Percentiles rank a stretch among this genome's conserved stretches.
phyloP scores from a whole-genome alignment of 64 coral and sea anemone species.

The Hydrozoanthus tunicans region DNA sequence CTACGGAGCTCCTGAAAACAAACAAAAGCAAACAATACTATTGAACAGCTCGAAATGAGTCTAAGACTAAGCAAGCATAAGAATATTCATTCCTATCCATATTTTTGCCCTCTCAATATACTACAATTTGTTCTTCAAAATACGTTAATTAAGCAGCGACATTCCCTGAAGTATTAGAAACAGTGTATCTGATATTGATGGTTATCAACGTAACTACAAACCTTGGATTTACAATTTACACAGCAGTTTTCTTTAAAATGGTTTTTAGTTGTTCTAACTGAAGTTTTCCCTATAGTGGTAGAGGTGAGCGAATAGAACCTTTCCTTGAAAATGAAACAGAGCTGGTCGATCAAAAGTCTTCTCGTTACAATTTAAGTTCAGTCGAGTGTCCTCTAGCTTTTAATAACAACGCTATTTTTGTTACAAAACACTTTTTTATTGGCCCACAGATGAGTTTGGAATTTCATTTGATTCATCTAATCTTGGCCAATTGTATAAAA shows the following conservation, averaged over 20 bases:
- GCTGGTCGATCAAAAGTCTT: not conserved
- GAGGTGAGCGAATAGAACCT: not conserved
- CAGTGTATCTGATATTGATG: not conserved
- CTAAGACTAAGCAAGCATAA: not conserved
- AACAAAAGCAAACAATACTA: not conserved
- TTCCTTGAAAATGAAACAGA: not conserved
- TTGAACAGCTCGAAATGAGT: not conserved
- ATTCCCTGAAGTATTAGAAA: not conserved
- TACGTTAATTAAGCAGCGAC: not conserved
- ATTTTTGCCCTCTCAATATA: not conserved
- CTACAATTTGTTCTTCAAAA: not conserved
- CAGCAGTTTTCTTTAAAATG: too few relatives aligned
- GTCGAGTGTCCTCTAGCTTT: not conserved
- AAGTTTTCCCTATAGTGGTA: too few relatives aligned
- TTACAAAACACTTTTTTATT: slow-evolving; percentile 31
- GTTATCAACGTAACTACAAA: not conserved
- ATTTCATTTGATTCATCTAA: not conserved
- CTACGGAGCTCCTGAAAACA: slow-evolving; percentile 61
- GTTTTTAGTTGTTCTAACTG: too few relatives aligned
- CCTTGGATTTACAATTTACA: not conserved
- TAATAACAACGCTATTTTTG: slow-evolving; percentile 45
- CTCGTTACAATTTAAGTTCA: not conserved
- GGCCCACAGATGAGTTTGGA: not conserved
- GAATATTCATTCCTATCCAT: not conserved
- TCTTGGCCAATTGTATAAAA: slow-evolving; percentile 4